Percentiles rank a stretch among this genome's conserved stretches.
These are phyloP conservation scores for Tarsius wallacei DNA, from an alignment of 2,797 vertebrate species.

Conservation along the genomic window DNA sequence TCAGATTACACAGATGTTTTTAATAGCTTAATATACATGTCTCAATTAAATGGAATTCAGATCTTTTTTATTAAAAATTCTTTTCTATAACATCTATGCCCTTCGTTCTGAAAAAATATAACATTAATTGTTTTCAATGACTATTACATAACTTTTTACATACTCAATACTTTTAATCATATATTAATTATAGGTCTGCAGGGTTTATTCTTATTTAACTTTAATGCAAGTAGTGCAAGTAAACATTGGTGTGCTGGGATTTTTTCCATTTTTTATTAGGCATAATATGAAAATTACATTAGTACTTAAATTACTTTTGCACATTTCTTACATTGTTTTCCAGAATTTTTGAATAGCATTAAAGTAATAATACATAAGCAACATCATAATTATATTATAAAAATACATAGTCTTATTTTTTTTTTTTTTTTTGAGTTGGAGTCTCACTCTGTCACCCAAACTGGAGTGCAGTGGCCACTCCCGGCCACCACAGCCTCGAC, in stretches of 20 bases:
- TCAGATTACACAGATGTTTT: neutral
- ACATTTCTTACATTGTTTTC: neutral
- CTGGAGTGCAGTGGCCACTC: too few species aligned
- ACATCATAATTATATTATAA: neutral
- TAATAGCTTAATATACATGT: neutral
- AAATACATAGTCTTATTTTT: neutral
- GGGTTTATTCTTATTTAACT: neutral
- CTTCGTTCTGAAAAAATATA: neutral
- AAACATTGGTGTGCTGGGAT: neutral
- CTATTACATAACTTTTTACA: neutral
- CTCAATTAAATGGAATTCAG: neutral
- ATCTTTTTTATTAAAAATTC: neutral
- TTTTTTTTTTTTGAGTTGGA: too few species aligned
- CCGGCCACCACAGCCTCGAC: too few species aligned
- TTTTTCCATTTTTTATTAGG: neutral
- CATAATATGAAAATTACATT: neutral
- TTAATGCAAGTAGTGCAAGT: neutral
- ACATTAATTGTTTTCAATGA: neutral
- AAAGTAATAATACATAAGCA: neutral
- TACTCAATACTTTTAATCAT: neutral
- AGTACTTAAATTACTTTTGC: neutral
- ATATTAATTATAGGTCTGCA: neutral
- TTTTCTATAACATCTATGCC: neutral
- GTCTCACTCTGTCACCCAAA: too few species aligned
- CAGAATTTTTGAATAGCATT: neutral